Conservation (phyloP, 2,888 invertebrate genomes). For the Panopea generosa region DNA sequence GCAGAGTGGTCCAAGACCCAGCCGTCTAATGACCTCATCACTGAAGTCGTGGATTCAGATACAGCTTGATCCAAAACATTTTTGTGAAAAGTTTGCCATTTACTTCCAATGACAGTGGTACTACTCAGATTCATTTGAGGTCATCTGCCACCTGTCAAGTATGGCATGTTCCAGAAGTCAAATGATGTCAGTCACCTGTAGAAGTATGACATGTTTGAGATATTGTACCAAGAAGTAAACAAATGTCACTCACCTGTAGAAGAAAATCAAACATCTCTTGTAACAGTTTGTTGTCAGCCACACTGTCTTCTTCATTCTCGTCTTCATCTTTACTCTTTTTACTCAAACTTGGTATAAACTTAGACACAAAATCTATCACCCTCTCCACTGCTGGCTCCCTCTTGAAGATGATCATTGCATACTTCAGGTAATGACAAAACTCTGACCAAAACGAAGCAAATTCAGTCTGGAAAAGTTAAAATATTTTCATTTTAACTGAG, state of each 20-base stretch:
- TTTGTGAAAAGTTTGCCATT: too few relatives aligned
- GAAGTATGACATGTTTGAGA: too few relatives aligned
- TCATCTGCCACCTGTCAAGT: too few relatives aligned
- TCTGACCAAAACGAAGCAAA: conserved; percentile 88
- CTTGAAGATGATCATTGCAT: conserved; percentile 89
- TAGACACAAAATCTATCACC: conserved; percentile 90
- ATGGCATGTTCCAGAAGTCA: too few relatives aligned
- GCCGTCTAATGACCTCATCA: too few relatives aligned
- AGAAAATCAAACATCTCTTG: conserved; percentile 88
- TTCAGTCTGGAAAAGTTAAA: conserved; percentile 85
- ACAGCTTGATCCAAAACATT: too few relatives aligned
- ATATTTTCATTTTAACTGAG: not conserved
- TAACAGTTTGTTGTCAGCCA: conserved; percentile 86
- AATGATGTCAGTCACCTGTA: too few relatives aligned
- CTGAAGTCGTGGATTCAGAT: too few relatives aligned
- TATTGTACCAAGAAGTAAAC: too few relatives aligned
- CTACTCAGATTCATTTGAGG: too few relatives aligned
- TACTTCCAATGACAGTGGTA: too few relatives aligned
- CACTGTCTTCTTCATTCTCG: conserved; percentile 80
- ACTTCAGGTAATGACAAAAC: conserved; percentile 89
- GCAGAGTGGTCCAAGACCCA: too few relatives aligned
- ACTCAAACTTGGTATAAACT: conserved; percentile 88
- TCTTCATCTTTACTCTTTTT: conserved; percentile 38
- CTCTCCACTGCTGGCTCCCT: conserved; percentile 90
- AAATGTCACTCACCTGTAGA: conserved; percentile 88